Evolutionary conservation across 2,888 invertebrate species (phyloP).

Genomic region (Caenorhabditis imperialis): DNA sequence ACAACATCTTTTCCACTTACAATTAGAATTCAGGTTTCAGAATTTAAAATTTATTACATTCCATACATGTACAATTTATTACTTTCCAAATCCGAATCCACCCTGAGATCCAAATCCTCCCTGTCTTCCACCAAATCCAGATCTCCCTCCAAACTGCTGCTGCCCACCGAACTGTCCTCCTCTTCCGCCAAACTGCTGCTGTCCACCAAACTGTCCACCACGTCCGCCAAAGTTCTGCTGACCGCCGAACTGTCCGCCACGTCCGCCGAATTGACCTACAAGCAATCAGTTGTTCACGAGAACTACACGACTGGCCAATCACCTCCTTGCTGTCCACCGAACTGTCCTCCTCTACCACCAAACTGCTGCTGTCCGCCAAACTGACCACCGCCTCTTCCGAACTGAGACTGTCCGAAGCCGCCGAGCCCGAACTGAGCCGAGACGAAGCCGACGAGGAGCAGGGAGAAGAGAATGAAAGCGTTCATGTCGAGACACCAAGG

Average conservation of each 20-base stretch:
- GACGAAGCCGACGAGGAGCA: constrained; percentile 32
- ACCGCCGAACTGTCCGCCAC: constrained; percentile 11
- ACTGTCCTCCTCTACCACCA: constrained; percentile 10
- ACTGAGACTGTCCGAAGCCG: constrained; percentile 14
- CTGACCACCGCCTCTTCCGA: constrained; percentile 14
- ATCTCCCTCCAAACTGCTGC: constrained; percentile 17
- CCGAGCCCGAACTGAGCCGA: constrained; percentile 23
- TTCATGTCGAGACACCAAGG: constrained; percentile 4
- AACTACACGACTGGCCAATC: no score
- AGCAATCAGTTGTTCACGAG: no score
- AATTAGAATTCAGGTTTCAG: no score
- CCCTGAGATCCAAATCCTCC: neutral
- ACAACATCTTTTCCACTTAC: no score
- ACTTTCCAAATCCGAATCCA: no score
- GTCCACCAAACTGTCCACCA: constrained; percentile 21
- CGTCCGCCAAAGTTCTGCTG: no score
- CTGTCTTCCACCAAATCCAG: neutral
- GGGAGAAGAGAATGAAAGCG: constrained; percentile 13
- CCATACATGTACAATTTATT: no score
- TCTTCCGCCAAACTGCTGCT: no score
- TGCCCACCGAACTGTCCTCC: constrained; percentile 30
- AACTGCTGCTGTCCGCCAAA: constrained; percentile 24
- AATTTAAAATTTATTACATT: no score
- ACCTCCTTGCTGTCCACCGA: neutral
- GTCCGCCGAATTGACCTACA: constrained; percentile 18